Evolutionary conservation across 2,113 vertebrate genomes (phyloP).

Genomic region (Boulengeromyrus knoepffleri): DNA sequence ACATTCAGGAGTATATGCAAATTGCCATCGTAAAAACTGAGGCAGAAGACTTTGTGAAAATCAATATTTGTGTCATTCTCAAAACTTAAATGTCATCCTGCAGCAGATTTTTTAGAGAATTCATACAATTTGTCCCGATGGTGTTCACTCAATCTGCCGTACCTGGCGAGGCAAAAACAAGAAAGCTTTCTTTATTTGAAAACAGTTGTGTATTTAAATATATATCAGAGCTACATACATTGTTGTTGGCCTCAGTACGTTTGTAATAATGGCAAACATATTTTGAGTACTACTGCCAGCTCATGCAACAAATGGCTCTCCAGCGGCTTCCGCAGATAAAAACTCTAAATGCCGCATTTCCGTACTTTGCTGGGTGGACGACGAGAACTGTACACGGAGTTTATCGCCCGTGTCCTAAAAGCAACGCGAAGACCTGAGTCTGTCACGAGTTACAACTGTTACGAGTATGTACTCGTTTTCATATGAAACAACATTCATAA

Average conservation of each 20-base stretch:
- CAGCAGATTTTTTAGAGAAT: background rate
- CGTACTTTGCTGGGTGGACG: background rate
- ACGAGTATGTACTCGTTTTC: background rate
- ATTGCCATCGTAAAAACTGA: too few relatives aligned
- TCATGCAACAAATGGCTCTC: background rate
- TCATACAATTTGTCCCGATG: background rate
- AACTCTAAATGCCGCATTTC: background rate
- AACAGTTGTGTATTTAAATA: background rate
- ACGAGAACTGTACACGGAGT: background rate
- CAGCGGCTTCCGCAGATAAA: background rate
- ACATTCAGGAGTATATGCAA: too few relatives aligned
- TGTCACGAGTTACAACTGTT: background rate
- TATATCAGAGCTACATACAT: conserved; percentile 28
- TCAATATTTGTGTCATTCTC: too few relatives aligned
- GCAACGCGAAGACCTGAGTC: background rate
- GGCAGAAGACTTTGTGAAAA: too few relatives aligned
- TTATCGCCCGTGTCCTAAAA: background rate
- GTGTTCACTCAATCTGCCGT: background rate
- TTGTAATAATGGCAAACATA: conserved; percentile 77
- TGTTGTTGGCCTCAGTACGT: conserved; percentile 59
- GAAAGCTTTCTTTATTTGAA: background rate
- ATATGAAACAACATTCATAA: background rate
- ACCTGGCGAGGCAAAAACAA: background rate
- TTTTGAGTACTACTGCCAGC: conserved; percentile 61
- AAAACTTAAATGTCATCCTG: background rate